Evolutionary conservation across 2,113 vertebrate species (phyloP).

Genomic region (cattle (Bos taurus)): DNA sequence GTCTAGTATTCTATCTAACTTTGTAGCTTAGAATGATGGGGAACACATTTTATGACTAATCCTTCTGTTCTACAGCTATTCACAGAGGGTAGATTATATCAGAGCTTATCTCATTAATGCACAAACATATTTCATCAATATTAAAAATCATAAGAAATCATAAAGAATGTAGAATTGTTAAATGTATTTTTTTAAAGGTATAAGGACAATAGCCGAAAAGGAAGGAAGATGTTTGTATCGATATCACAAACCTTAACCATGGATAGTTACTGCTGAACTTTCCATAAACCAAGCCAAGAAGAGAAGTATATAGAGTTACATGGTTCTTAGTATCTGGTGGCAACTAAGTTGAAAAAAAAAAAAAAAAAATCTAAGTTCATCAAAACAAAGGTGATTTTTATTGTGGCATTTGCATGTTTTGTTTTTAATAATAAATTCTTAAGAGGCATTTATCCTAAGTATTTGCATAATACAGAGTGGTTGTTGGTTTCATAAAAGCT

Average conservation of each 20-base stretch:
- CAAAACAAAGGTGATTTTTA: neutral
- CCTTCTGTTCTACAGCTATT: neutral
- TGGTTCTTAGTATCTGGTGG: neutral
- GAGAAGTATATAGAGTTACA: neutral
- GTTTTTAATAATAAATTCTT: neutral
- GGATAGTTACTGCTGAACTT: neutral
- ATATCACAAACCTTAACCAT: neutral
- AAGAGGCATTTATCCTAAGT: neutral
- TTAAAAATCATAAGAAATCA: neutral
- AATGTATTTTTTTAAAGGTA: neutral
- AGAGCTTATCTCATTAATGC: neutral
- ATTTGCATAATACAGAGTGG: neutral
- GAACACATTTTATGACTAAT: neutral
- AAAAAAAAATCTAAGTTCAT: neutral
- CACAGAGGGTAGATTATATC: neutral
- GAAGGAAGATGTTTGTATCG: neutral
- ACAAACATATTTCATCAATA: neutral
- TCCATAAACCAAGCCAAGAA: neutral
- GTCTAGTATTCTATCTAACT: neutral
- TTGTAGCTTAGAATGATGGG: neutral
- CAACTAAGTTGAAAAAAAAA: neutral
- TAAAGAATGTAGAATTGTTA: neutral
- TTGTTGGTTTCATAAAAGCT: neutral
- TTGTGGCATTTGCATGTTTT: neutral
- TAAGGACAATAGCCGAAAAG: neutral